These are phyloP conservation scores for Mustela nigripes DNA, from an alignment of 2,113 vertebrate genomes.

Conservation along the genomic window DNA sequence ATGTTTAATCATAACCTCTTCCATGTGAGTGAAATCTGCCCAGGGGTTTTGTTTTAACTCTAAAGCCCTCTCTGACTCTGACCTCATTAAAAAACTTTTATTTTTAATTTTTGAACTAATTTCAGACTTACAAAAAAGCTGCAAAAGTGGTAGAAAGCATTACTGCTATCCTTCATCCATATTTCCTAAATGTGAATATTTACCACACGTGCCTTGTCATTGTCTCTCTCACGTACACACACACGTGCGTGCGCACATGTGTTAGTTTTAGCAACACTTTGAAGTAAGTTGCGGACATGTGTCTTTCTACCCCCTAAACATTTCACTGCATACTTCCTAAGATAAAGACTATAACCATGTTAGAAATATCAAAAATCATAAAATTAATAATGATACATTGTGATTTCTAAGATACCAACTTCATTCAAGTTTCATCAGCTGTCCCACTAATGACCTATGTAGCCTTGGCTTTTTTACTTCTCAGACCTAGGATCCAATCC, in stretches of 20 bases:
- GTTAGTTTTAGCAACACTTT: not conserved
- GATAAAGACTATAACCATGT: not conserved
- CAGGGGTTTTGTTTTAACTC: not conserved
- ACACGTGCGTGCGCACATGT: not conserved
- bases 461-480: conserved; percentile 25
- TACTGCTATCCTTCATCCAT: not conserved
- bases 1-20: not conserved
- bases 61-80: not conserved
- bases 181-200: not conserved
- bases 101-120: not conserved
- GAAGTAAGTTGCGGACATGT: not conserved
- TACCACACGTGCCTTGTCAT: not conserved
- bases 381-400: not conserved
- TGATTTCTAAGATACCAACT: not conserved
- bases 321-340: not conserved
- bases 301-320: not conserved
- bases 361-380: not conserved
- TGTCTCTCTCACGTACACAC: not conserved
- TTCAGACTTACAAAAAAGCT: not conserved
- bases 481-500: not conserved
- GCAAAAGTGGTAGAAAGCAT: not conserved
- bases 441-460: not conserved
- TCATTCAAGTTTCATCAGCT: conserved; percentile 19
- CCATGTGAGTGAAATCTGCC: not conserved
- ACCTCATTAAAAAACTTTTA: not conserved